Base-by-base conservation (phyloP, 2,888 invertebrate genomes). In the Lepidochrysops patricia region DNA sequence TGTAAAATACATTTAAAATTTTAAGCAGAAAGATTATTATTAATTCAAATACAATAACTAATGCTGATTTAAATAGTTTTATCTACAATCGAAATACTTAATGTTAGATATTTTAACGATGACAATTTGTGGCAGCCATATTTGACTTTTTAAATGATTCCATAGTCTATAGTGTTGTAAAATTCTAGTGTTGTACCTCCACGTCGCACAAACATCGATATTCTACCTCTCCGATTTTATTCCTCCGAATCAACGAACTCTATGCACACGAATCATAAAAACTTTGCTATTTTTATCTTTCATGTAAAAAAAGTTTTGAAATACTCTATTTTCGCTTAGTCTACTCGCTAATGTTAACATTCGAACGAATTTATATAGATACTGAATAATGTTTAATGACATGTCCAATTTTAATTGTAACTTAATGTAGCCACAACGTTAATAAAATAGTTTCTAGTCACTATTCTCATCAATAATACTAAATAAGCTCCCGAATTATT, bases 181-280 rank as follows among this genome's bases (percentile, higher is more conserved):
- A 52, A 15, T n/a, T 32, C 19, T 32, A 54, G 54, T 54, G 29
- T 12, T 32, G 29, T 32, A 35, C 27, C 49, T 49, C 29, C 58
- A 19, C 43, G 43, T 61, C 25, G 35, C 57, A 13, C 25, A 62
- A 7, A 67, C 73, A 73, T 72, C 73, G 73, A 73, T 68, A 43
- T 59, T 68, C 65, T 71, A 71, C 70, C 70, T 71, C 70, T 29
- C 65, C 62, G 35, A 63, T 52, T 67, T 67, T 62, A 67, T 70
- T 71, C 66, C 69, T 71, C 54, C 62, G 4, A 54, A 61, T 57
- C 63, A 66, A 66, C 68, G 67, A 65, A 65, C 57, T 61, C 23
- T 63, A 43, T 43, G 13, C 19, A n/a, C 43, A 43, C 43, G 7
- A 7, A 15, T 7, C 13, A 13, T 43, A 7, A 27, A 27, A 27